Evolutionary conservation across 92 coral and sea anemone genomes (phyloP).

Genomic region (Desmophyllum pertusum): DNA sequence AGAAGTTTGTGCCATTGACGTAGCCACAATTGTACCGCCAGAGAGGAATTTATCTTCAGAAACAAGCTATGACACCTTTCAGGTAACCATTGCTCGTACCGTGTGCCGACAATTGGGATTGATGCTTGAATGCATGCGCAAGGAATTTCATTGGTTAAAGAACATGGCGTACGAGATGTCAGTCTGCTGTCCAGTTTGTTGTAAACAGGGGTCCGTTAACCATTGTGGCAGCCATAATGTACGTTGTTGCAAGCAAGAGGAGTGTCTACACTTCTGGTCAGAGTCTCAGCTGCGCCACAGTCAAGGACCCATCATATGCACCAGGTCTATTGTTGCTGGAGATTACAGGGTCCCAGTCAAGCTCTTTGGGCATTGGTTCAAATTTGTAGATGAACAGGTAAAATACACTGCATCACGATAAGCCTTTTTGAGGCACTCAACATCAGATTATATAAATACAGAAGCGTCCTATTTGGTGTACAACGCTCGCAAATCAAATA

Average conservation of each 20-base stretch:
- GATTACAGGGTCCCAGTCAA: not conserved
- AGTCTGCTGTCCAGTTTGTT: not conserved
- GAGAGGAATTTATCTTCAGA: not conserved
- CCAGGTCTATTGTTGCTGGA: not conserved
- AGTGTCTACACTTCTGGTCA: not conserved
- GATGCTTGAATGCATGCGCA: not conserved
- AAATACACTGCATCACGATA: not conserved
- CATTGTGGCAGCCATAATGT: not conserved
- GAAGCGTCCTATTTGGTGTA: too few species aligned
- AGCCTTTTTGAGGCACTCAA: too few species aligned
- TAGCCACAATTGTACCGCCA: not conserved
- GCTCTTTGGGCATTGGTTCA: not conserved
- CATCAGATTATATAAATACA: too few species aligned
- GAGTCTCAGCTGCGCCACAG: not conserved
- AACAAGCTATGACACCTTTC: not conserved
- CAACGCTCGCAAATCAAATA: too few species aligned
- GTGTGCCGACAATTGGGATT: not conserved
- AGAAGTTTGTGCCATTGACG: not conserved
- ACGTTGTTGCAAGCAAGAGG: not conserved
- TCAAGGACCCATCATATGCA: not conserved
- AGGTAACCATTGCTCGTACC: not conserved
- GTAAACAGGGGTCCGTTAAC: not conserved
- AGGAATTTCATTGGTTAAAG: not conserved
- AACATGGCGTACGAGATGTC: not conserved
- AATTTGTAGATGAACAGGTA: not conserved